A percentile compares a stretch with the other conserved stretches of the same genome.
These are phyloP conservation scores for Spongilla lacustris DNA, from an alignment of 37 sponge, comb jelly and placozoan genomes.

Conservation along the genomic window DNA sequence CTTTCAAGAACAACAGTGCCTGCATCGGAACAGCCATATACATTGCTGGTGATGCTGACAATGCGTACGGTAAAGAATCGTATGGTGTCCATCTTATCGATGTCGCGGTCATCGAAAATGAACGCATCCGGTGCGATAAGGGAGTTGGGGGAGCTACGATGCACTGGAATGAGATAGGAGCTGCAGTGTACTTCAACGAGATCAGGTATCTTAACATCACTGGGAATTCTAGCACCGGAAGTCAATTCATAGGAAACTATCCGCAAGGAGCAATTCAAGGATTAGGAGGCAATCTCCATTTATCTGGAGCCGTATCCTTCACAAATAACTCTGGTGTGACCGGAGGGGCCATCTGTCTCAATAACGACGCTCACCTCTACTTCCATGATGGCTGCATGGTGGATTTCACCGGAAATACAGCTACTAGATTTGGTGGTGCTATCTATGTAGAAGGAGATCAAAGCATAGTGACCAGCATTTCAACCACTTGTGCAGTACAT, in stretches of 20 bases:
- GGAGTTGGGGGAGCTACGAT: conserved; percentile 11
- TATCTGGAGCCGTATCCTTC: conserved; percentile 24
- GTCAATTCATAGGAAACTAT: conserved; percentile 18
- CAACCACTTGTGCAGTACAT: not conserved
- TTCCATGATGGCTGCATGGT: conserved; percentile 23
- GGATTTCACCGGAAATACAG: conserved; percentile 4
- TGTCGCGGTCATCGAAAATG: conserved; percentile 3
- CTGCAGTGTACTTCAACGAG: conserved; percentile 3
- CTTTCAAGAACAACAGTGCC: not conserved
- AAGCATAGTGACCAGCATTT: not conserved
- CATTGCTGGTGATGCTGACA: not conserved
- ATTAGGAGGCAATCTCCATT: conserved; percentile 15
- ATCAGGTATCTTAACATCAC: conserved; percentile 19
- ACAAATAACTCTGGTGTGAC: conserved; percentile 13
- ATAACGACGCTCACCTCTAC: conserved; percentile 22
- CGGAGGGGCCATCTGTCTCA: conserved; percentile 34
- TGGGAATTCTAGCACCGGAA: conserved; percentile 13
- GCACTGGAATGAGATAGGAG: too few relatives aligned
- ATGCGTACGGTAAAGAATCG: not conserved
- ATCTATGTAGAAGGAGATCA: conserved; percentile 38
- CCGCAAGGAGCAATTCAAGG: conserved; percentile 15
- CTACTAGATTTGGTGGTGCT: conserved; percentile 26
- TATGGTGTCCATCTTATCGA: not conserved
- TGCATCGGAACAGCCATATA: not conserved
- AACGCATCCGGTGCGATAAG: not conserved